Evolutionary conservation across 1,140 invertebrate genomes (phyloP).

Genomic region (Zaprionus nigranus): DNA sequence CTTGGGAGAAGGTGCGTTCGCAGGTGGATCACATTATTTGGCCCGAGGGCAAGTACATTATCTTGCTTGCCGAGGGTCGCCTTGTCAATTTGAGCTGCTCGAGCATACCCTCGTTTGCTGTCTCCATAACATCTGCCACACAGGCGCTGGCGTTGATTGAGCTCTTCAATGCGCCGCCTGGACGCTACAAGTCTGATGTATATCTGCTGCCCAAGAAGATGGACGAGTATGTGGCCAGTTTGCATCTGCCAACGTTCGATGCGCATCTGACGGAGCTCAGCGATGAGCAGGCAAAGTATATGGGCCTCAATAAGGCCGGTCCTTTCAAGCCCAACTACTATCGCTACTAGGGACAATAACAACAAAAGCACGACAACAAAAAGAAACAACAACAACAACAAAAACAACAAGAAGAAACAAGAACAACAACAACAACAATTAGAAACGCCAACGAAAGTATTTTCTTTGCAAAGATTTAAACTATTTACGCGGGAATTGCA

Average conservation of each 20-base stretch:
- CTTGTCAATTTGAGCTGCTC: constrained; percentile 98
- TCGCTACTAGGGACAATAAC: constrained; percentile 87
- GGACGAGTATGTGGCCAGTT: constrained; percentile 96
- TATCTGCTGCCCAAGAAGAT: constrained; percentile 99
- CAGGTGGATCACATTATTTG: constrained; percentile 99
- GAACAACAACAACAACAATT: constrained; percentile 44
- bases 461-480: constrained; percentile 73
- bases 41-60: constrained; percentile 96
- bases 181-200: constrained; percentile 98
- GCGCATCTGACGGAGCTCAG: constrained; percentile 97
- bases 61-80: constrained; percentile 97
- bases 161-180: constrained; percentile 96
- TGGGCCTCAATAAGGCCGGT: constrained; percentile 98
- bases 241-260: constrained; percentile 98
- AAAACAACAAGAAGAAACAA: constrained; percentile 33
- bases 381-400: constrained; percentile 19
- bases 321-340: constrained; percentile 99
- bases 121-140: constrained; percentile 97
- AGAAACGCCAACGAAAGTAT: constrained; percentile 79
- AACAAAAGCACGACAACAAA: constrained; percentile 55
- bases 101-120: constrained; percentile 98
- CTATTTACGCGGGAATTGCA: constrained; percentile 47
- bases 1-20: constrained; percentile 98
- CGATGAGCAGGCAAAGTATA: constrained; percentile 99
- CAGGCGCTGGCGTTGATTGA: constrained; percentile 98